phyloP scores from a whole-genome alignment of 2,113 vertebrate species.

The Meleagris gallopavo region DNA sequence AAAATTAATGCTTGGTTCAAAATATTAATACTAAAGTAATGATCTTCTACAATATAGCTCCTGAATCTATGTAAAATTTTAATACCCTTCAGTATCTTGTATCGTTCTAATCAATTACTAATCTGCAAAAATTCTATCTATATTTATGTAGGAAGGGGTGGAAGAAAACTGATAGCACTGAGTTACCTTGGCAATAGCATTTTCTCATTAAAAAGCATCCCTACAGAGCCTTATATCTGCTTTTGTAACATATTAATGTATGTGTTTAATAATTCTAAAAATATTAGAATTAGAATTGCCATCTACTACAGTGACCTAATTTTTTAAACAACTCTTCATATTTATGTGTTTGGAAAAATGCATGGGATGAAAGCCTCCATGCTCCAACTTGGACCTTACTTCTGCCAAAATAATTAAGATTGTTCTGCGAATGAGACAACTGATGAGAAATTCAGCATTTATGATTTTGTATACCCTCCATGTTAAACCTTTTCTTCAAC shows the following conservation, averaged over 20 bases:
- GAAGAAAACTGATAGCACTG: neutral
- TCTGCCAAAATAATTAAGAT: constrained; percentile 19
- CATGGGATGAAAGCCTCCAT: neutral
- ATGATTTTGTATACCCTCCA: neutral
- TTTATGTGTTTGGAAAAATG: constrained; percentile 15
- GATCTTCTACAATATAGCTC: neutral
- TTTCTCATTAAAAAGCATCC: neutral
- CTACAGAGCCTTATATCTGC: neutral
- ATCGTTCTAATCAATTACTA: neutral
- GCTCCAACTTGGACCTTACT: neutral
- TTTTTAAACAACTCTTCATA: neutral
- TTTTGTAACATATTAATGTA: neutral
- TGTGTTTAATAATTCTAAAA: neutral
- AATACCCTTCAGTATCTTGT: neutral
- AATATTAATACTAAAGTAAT: constrained; percentile 9
- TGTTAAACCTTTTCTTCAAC: neutral
- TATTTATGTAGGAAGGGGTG: neutral
- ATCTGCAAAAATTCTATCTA: neutral
- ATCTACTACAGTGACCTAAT: neutral
- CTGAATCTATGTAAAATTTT: neutral
- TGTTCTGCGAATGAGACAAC: constrained; percentile 5
- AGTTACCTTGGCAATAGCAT: neutral
- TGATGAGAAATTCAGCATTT: neutral
- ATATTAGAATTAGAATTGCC: neutral
- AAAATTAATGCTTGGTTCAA: neutral